Evolutionary conservation across 1,140 invertebrate species (phyloP).

Genomic region (Campoletis sonorensis): DNA sequence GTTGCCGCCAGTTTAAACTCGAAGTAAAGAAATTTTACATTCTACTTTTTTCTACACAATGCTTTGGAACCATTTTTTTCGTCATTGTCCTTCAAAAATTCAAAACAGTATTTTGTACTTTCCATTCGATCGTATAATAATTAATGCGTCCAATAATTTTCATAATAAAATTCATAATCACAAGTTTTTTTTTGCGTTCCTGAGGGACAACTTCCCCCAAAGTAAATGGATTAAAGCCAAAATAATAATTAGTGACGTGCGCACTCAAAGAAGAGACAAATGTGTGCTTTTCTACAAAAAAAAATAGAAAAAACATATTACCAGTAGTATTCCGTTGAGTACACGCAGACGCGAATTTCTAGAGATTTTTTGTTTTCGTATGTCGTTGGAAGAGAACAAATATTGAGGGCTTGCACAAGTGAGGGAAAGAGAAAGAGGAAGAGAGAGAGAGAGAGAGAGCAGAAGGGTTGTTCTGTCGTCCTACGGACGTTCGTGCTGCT

Average conservation of each 20-base stretch:
- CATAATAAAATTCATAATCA: neutral
- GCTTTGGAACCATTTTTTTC: too few species aligned
- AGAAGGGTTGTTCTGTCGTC: conserved; percentile 10
- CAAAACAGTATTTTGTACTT: too few species aligned
- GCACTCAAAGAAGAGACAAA: conserved; percentile 23
- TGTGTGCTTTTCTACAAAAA: neutral
- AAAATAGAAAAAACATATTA: neutral
- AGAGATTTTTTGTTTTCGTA: neutral
- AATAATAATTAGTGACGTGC: neutral
- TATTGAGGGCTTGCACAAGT: neutral
- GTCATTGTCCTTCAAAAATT: too few species aligned
- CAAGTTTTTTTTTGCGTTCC: neutral
- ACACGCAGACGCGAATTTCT: neutral
- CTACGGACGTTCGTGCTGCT: conserved; percentile 11
- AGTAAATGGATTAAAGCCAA: neutral
- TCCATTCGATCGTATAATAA: too few species aligned
- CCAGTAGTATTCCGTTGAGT: neutral
- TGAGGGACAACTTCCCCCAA: neutral
- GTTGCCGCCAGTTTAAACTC: too few species aligned
- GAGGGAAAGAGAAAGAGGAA: neutral
- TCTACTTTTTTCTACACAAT: too few species aligned
- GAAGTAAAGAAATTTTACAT: too few species aligned
- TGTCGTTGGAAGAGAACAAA: neutral
- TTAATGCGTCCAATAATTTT: too few species aligned
- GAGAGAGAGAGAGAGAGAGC: neutral